Base-by-base conservation (phyloP, 2,797 vertebrate species). In the Nannoperca australis region DNA sequence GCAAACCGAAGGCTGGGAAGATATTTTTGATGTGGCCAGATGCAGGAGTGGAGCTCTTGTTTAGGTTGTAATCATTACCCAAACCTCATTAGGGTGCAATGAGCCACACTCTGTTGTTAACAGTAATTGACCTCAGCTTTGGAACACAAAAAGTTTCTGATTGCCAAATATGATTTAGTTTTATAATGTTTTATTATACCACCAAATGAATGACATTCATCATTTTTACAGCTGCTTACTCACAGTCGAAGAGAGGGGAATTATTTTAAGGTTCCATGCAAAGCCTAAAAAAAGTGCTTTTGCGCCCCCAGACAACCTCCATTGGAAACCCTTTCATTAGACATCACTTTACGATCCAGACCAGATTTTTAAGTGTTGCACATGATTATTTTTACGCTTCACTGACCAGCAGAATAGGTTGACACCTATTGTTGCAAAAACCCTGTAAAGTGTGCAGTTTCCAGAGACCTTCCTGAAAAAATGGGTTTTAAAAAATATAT, bases 171-270 rank as follows among this genome's bases (percentile, higher is more conserved):
- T 84, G 67, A 88, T 88, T 92, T 85, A 81, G 64, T 88, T 91
- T 89, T 82, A 85, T 78, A 75, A 61, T 49, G 62, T 88, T 83
- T 42, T 86, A 82, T 91, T 91, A 91, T 91, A 76, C 82, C 34
- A 15, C 70, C 45, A 87, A 91, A 92, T 90, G 74, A 84, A 86
- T n/a, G 55, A 14, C 70, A 92, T 94, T 81, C 91, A 91, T 94
- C 90, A 94, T 86, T 83, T 89, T 89, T 90, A 91, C 78, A 82
- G 77, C 88, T 50, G 78, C 54, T 83, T 71, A 79, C 45, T 83
- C 62, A 32, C 22, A 61, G 54, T 60, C 38, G 1, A 49, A 81
- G 24, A 50, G 38, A 78, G 54, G 17, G 47, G 63, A 60, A 78
- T 85, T 70, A 61, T 81, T 76, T 87, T 79, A 79, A 81, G 56